Base-by-base conservation (phyloP, 2,888 invertebrate genomes). In the Cyrtodaria siliqua region DNA sequence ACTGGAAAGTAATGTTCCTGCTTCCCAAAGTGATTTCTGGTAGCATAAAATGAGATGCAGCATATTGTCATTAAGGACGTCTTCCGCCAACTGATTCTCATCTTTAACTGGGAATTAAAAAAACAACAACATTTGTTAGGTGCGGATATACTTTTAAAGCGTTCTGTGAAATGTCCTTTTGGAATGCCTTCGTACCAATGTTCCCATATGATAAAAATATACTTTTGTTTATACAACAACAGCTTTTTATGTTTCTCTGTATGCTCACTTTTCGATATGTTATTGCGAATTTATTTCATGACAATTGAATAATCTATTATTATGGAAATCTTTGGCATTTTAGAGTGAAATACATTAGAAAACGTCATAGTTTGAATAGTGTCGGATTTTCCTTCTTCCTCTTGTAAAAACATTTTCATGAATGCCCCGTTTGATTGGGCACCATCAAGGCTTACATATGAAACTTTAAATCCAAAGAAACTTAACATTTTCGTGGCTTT, bases 11-110 rank as follows among this genome's bases (percentile, higher is more conserved):
- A 59, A 14, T 14, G 44, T 56, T 12, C 57, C 56, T 29, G 57
- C 55, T 26, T 74, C 59, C 14, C 56, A 64, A 9, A 76, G 42
- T 50, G 44, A 55, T 8, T 40, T 24, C 16, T 63, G 24, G 62
- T 82, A n/a, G n/a, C n/a, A n/a, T n/a, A n/a, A n/a, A 72, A 84
- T 74, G 1, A 82, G 50, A 44, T 82, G 59, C 0, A 74, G 55
- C 79, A 82, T 74, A 18, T 83, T 63, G 8, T 44, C 29, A 52
- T 80, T 60, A 1, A 80, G 47, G 1, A 80, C 68, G 23, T 79
- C 63, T 59, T 84, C 76, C 6, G 81, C 83, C n/a, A 76, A 20
- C 23, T 73, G 29, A 29, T 81, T 83, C 81, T 23, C 84, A 84
- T 82, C 62, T 79, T 75, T 4, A 47, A 38, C 44, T 79, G 62